These are phyloP conservation scores for Mormyrus proboscirostris DNA, from an alignment of 2,797 vertebrate species.

Conservation along the genomic window DNA sequence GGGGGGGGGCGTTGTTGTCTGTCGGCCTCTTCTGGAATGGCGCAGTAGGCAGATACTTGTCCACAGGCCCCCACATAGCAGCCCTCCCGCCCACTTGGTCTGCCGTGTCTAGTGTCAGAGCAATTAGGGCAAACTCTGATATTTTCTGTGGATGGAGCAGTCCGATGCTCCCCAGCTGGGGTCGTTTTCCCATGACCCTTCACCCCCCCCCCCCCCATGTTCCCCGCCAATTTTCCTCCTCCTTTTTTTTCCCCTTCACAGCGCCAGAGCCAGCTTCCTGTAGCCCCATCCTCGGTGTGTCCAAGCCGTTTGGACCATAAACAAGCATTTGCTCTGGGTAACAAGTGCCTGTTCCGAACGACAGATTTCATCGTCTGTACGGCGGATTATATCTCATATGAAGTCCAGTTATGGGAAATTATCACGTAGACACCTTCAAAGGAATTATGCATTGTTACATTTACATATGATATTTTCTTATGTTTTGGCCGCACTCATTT, in stretches of 20 bases:
- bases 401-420: background rate
- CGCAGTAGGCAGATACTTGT: background rate
- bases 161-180: background rate
- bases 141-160: background rate
- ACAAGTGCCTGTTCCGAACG: background rate
- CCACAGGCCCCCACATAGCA: background rate
- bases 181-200: slow-evolving; percentile 12
- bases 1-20: background rate
- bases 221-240: background rate
- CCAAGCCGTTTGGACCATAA: background rate
- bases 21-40: background rate
- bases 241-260: background rate
- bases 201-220: background rate
- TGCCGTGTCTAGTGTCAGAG: background rate
- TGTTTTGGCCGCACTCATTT: background rate
- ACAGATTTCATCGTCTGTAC: background rate
- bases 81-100: background rate
- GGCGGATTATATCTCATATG: background rate
- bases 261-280: background rate
- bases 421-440: background rate
- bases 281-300: background rate
- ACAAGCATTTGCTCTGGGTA: background rate
- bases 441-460: background rate
- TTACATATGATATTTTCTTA: background rate
- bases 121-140: slow-evolving; percentile 11